Evolutionary conservation across 2,888 invertebrate species (phyloP).

Genomic region (Papilio gigon): DNA sequence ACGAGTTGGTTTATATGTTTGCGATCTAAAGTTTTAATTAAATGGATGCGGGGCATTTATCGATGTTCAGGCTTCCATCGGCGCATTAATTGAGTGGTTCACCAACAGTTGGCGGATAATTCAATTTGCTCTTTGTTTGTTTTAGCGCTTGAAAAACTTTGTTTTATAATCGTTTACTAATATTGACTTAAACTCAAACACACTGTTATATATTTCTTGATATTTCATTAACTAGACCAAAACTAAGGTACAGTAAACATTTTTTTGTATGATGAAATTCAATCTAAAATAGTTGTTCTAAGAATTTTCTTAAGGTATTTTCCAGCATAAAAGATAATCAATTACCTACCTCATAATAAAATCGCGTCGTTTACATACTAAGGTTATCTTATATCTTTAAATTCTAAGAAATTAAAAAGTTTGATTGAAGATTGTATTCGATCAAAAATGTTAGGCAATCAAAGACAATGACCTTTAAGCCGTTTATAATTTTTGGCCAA

Average conservation of each 20-base stretch:
- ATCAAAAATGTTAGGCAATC: conserved; percentile 13
- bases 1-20: conserved; percentile 10
- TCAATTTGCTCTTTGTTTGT: conserved; percentile 11
- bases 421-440: not conserved
- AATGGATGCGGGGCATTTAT: conserved; percentile 11
- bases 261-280: too few species aligned
- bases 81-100: not conserved
- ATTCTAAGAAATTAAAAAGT: not conserved
- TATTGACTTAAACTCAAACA: not conserved
- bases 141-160: not conserved
- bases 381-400: too few species aligned
- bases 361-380: too few species aligned
- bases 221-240: not conserved
- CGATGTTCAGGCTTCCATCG: conserved; percentile 14
- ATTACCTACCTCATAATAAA: too few species aligned
- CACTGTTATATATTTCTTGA: not conserved
- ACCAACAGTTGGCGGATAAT: not conserved
- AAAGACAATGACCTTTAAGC: conserved; percentile 39
- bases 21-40: conserved; percentile 24
- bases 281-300: too few species aligned
- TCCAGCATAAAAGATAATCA: too few species aligned
- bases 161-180: not conserved
- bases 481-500: conserved; percentile 35
- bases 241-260: not conserved
- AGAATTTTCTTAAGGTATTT: too few species aligned